Evolutionary conservation across 2,888 invertebrate genomes (phyloP).

Genomic region (Unio pictorum): DNA sequence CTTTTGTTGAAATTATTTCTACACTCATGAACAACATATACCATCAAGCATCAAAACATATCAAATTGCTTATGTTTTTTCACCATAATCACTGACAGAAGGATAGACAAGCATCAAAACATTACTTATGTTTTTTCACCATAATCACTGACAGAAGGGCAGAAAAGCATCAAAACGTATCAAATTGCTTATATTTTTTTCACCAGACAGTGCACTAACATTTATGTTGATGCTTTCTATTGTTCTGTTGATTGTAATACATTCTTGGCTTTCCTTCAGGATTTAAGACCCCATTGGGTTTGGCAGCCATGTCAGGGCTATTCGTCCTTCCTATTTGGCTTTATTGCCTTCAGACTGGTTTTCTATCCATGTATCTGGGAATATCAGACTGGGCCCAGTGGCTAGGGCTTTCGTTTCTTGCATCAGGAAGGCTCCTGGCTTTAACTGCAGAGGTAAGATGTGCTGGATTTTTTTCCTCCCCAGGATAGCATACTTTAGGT

Average conservation of each 20-base stretch:
- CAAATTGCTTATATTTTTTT: background rate
- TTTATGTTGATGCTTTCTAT: conserved; percentile 1
- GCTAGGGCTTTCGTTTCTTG: conserved; percentile 23
- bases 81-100: no score
- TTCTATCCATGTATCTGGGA: conserved; percentile 20
- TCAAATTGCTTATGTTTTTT: no score
- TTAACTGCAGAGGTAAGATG: conserved; percentile 49
- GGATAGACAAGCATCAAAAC: no score
- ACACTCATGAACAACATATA: no score
- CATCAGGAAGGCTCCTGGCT: conserved; percentile 44
- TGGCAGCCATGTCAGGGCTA: conserved; percentile 55
- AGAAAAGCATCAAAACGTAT: no score
- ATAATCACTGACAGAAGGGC: no score
- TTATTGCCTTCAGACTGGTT: conserved; percentile 40
- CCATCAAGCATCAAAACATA: no score
- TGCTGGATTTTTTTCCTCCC: background rate
- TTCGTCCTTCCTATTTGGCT: conserved; percentile 63
- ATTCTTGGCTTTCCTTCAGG: conserved; percentile 35
- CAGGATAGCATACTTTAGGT: no score
- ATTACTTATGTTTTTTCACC: no score
- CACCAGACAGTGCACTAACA: background rate
- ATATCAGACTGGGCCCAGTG: conserved; percentile 28
- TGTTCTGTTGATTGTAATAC: no score
- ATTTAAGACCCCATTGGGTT: conserved; percentile 57
- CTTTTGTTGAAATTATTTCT: no score